Percentiles rank a stretch among this genome's conserved stretches.
Evolutionary conservation across 2,113 vertebrate species (phyloP).

Genomic region (Arizona elegans): DNA sequence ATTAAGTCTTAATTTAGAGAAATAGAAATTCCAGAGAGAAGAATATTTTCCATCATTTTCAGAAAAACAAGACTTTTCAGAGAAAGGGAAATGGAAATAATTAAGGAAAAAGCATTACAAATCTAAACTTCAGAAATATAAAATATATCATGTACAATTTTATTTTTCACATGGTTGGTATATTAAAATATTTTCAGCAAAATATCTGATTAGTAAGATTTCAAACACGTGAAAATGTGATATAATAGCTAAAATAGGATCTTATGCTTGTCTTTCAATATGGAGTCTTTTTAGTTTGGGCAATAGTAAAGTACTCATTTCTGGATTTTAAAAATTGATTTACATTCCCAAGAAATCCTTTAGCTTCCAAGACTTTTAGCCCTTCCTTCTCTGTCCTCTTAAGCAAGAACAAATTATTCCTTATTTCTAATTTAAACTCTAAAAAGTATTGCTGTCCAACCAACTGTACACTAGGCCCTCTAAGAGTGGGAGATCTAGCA

Average conservation of each 20-base stretch:
- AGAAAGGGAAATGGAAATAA: neutral
- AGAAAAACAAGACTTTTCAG: neutral
- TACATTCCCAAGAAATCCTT: neutral
- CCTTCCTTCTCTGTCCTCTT: neutral
- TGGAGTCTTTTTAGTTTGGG: neutral
- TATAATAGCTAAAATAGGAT: neutral
- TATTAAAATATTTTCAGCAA: neutral
- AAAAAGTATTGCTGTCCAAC: neutral
- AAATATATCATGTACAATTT: neutral
- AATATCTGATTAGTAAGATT: neutral
- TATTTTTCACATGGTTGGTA: neutral
- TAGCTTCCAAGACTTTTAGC: neutral
- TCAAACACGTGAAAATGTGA: neutral
- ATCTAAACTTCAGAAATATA: neutral
- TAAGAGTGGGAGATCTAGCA: neutral
- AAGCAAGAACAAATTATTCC: neutral
- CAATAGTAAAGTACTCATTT: neutral
- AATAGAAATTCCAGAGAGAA: neutral
- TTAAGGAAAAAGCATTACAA: neutral
- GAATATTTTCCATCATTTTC: neutral
- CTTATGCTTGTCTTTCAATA: neutral
- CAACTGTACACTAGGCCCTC: neutral
- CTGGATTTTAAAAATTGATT: neutral
- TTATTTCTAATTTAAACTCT: neutral
- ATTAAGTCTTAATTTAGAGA: neutral